A percentile compares a stretch with the other conserved stretches of the same genome.
Conservation (phyloP, 2,797 vertebrate genomes). For the Vespertilio murinus region DNA sequence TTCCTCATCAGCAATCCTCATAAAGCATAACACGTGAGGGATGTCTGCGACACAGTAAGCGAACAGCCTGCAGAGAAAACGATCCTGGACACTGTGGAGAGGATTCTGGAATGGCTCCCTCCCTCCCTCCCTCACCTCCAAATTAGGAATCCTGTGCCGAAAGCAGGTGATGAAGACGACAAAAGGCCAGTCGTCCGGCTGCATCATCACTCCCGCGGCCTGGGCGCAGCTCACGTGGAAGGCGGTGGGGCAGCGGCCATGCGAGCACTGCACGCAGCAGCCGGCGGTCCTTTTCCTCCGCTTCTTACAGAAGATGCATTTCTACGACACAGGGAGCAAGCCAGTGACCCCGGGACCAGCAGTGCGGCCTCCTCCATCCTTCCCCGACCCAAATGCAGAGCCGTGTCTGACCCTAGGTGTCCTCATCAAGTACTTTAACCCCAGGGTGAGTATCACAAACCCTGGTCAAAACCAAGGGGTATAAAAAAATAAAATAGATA, state of each 20-base stretch:
- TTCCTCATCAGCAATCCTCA: neutral
- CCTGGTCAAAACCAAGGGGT: neutral
- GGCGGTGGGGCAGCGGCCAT: conserved; percentile 96
- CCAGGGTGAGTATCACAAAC: neutral
- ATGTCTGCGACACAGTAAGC: neutral
- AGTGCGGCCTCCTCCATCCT: neutral
- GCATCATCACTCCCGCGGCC: conserved; percentile 96
- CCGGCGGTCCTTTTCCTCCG: conserved; percentile 92
- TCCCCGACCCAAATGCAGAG: neutral
- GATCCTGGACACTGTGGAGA: neutral
- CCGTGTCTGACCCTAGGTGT: neutral
- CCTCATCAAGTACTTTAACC: neutral
- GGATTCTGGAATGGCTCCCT: neutral
- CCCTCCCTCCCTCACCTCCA: conserved; percentile 88
- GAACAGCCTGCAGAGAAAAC: neutral
- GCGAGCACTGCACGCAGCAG: conserved; percentile 97
- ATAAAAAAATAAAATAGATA: too few relatives aligned
- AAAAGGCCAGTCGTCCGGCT: conserved; percentile 98
- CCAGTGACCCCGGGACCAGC: neutral
- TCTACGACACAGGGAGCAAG: conserved; percentile 83
- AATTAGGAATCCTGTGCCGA: conserved; percentile 90
- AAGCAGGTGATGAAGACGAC: conserved; percentile 97
- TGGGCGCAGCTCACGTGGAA: conserved; percentile 97
- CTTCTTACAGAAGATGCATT: conserved; percentile 96
- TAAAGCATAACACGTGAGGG: neutral